phyloP scores from a whole-genome alignment of 2,797 vertebrate species.

The Lutjanus argentimaculatus region DNA sequence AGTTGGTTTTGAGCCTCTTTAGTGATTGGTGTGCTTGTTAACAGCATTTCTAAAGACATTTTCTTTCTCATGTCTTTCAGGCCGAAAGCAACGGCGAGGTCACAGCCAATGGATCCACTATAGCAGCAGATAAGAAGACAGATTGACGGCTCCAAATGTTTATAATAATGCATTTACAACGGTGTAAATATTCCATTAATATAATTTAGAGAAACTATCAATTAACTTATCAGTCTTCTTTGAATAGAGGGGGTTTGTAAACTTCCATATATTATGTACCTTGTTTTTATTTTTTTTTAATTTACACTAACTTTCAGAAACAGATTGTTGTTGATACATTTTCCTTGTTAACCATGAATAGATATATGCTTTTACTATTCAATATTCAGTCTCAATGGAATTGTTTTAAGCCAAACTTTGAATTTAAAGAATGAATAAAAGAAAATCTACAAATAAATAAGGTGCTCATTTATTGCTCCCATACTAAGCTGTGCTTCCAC shows the following conservation, averaged over 20 bases:
- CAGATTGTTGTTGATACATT: conserved; percentile 19
- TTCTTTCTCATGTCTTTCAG: conserved; percentile 74
- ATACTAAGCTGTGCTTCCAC: background rate
- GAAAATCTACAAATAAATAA: background rate
- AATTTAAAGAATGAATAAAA: conserved; percentile 55
- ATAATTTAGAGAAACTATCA: conserved; percentile 49
- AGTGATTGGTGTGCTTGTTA: conserved; percentile 3
- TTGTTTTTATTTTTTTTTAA: conserved; percentile 27
- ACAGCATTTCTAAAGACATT: background rate
- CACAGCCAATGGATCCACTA: conserved; percentile 72
- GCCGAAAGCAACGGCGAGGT: conserved; percentile 71
- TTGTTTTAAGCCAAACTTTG: conserved; percentile 39
- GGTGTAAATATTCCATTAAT: conserved; percentile 72
- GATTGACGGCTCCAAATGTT: conserved; percentile 79
- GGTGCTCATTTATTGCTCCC: background rate
- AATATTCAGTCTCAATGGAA: background rate
- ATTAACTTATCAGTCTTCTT: conserved; percentile 58
- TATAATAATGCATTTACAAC: conserved; percentile 17
- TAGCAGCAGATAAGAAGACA: conserved; percentile 88
- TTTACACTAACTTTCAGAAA: conserved; percentile 10
- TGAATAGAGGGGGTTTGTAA: conserved; percentile 26
- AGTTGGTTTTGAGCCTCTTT: background rate
- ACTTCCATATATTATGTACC: conserved; percentile 5
- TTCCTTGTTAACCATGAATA: conserved; percentile 17
- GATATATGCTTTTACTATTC: background rate